A percentile compares a stretch with the other conserved stretches of the same genome.
These are phyloP conservation scores for Cladorhizidae sp. DNA, from an alignment of 37 sponge, comb jelly and placozoan species.

Conservation along the genomic window DNA sequence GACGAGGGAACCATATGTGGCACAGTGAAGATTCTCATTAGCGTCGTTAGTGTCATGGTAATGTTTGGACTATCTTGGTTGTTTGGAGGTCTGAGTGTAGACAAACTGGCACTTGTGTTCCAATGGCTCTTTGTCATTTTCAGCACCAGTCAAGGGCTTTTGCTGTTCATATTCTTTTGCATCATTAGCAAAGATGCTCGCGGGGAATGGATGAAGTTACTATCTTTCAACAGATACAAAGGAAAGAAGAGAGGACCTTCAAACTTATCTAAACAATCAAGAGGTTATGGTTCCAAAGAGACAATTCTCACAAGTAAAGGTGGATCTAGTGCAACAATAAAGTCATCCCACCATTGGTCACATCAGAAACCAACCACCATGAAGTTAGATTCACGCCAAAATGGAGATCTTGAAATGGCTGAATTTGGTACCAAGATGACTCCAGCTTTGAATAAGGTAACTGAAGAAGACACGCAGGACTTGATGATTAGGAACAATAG, in stretches of 20 bases:
- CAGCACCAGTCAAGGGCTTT: conserved; percentile 43
- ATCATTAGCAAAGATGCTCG: conserved; percentile 36
- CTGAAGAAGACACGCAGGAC: not conserved
- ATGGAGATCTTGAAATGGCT: not conserved
- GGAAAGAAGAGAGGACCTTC: not conserved
- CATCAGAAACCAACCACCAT: not conserved
- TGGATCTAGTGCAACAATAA: not conserved
- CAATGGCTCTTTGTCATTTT: conserved; percentile 59
- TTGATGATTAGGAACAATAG: not conserved
- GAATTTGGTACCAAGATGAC: not conserved
- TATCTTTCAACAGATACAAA: conserved; percentile 9
- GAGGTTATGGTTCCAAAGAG: not conserved
- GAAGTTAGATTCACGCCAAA: not conserved
- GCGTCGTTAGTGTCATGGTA: conserved; percentile 36
- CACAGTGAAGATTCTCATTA: conserved; percentile 27
- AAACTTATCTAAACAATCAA: not conserved
- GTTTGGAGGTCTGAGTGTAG: conserved; percentile 56
- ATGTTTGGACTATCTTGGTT: conserved; percentile 59
- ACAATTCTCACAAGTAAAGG: conserved; percentile 4
- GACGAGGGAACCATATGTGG: not conserved
- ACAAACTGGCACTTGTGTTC: conserved; percentile 21
- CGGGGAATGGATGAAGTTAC: conserved; percentile 43
- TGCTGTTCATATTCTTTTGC: conserved; percentile 71
- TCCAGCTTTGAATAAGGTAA: too few species aligned
- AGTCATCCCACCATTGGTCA: not conserved